phyloP scores from a whole-genome alignment of 2,113 vertebrate genomes.

The Oreotrochilus melanogaster region DNA sequence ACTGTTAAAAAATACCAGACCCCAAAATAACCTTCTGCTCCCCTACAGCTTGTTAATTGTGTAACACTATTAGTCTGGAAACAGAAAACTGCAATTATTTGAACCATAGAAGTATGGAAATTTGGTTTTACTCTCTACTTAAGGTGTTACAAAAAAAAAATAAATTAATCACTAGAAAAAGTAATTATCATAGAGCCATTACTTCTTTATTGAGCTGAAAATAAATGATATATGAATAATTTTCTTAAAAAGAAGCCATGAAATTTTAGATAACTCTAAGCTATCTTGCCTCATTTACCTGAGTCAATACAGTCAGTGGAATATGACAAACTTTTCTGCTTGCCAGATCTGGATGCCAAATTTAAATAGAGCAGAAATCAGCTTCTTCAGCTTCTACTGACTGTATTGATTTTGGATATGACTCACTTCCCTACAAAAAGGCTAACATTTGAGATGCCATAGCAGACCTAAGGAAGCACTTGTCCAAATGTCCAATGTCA shows the following conservation, averaged over 20 bases:
- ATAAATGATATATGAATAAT: not conserved
- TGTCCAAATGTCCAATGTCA: not conserved
- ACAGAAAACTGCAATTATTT: not conserved
- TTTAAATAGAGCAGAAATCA: not conserved
- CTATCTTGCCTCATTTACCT: not conserved
- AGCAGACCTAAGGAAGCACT: not conserved
- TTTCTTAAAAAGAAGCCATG: not conserved
- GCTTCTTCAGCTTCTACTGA: not conserved
- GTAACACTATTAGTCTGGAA: not conserved
- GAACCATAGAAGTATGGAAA: not conserved
- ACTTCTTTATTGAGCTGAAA: not conserved
- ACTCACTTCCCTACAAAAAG: not conserved
- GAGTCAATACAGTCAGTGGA: not conserved
- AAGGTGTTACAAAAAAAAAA: not conserved
- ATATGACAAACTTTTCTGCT: not conserved
- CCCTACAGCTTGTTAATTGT: fast-evolving
- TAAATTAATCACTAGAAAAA: not conserved
- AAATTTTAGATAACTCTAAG: not conserved
- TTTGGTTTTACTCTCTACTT: not conserved
- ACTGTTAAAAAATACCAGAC: not conserved
- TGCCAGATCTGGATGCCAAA: not conserved
- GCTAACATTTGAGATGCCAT: not conserved
- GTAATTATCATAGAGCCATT: not conserved
- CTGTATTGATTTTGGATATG: not conserved
- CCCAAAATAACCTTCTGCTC: fast-evolving